These are phyloP conservation scores for Synergus japonicus DNA, from an alignment of 2,888 invertebrate species.

Conservation along the genomic window DNA sequence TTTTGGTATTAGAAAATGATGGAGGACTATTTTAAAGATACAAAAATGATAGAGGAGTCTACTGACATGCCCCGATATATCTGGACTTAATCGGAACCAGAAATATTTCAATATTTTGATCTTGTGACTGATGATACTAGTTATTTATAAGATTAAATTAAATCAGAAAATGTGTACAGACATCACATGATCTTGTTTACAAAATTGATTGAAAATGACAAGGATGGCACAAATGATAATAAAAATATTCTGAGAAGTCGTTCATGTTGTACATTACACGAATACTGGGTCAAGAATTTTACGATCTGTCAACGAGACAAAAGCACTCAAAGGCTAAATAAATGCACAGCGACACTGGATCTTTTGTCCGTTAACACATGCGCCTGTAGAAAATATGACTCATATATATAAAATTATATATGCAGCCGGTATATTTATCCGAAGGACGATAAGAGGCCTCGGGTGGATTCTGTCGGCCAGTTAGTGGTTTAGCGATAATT, in stretches of 20 bases:
- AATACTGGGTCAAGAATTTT: slow-evolving; percentile 14
- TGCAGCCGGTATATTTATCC: not conserved
- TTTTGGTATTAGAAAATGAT: no score
- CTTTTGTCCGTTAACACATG: slow-evolving; percentile 18
- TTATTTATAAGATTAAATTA: not conserved
- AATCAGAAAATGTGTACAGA: not conserved
- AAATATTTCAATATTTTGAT: no score
- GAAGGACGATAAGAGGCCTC: slow-evolving; percentile 17
- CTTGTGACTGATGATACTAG: not conserved
- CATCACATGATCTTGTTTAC: not conserved
- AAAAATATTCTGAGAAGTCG: slow-evolving; percentile 7
- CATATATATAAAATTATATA: slow-evolving; percentile 15
- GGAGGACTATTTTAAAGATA: no score
- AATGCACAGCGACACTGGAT: not conserved
- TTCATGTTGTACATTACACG: not conserved
- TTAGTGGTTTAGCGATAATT: slow-evolving; percentile 73
- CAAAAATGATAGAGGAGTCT: no score
- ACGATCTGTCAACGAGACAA: slow-evolving; percentile 5
- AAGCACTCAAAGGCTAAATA: slow-evolving; percentile 4
- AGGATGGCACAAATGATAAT: not conserved
- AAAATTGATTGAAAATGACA: not conserved
- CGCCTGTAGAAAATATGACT: slow-evolving; percentile 28
- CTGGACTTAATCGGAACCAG: no score
- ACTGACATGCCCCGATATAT: no score
- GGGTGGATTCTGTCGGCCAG: slow-evolving; percentile 50